Evolutionary conservation across 2,797 vertebrate genomes (phyloP).

Genomic region (Aselliscus stoliczkanus): DNA sequence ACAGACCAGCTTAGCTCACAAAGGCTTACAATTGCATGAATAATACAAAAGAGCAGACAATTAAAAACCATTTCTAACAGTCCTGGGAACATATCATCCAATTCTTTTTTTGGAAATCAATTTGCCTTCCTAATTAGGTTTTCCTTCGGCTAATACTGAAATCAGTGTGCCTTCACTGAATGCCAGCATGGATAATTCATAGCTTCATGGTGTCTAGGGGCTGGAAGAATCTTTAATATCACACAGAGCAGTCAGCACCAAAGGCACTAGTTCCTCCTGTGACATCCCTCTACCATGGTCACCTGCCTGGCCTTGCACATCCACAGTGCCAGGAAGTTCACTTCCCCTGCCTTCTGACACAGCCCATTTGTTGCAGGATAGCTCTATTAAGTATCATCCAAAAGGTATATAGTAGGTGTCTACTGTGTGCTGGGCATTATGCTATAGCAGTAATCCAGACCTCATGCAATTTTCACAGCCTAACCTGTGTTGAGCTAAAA

Average conservation of each 20-base stretch:
- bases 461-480: not conserved
- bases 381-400: not conserved
- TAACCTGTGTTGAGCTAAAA: not conserved
- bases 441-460: not conserved
- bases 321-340: not conserved
- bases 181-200: constrained; percentile 48
- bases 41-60: constrained; percentile 70
- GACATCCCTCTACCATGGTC: not conserved
- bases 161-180: constrained; percentile 38
- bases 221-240: not conserved
- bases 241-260: not conserved
- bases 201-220: not conserved
- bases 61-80: constrained; percentile 67
- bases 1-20: constrained; percentile 18
- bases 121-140: constrained; percentile 76
- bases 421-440: not conserved
- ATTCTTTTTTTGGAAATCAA: constrained; percentile 75
- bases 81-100: constrained; percentile 65
- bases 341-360: not conserved
- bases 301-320: not conserved
- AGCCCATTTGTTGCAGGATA: not conserved
- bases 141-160: constrained; percentile 59
- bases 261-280: not conserved
- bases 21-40: constrained; percentile 63
- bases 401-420: not conserved